These are phyloP conservation scores for Ormia ochracea DNA, from an alignment of 2,888 invertebrate genomes.

Conservation along the genomic window DNA sequence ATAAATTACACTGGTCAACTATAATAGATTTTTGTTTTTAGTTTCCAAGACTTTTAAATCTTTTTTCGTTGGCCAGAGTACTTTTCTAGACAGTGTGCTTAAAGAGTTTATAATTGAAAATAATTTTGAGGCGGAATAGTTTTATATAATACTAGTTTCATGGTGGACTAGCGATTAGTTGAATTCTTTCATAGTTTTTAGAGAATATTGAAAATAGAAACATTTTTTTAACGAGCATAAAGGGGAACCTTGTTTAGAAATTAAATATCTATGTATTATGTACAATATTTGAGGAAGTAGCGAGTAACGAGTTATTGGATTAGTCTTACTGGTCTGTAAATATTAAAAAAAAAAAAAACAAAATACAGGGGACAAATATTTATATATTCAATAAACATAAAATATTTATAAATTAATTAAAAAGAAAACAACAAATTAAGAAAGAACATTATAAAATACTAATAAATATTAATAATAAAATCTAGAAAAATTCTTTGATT, in stretches of 20 bases:
- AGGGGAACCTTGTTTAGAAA: not conserved
- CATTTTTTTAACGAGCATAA: not conserved
- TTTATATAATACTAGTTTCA: constrained; percentile 19
- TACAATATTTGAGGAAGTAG: constrained; percentile 24
- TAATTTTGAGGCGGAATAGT: constrained; percentile 13
- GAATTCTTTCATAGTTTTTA: not conserved
- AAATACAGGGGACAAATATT: not conserved
- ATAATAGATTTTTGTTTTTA: not conserved
- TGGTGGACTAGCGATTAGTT: constrained; percentile 24
- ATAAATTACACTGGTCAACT: constrained; percentile 9
- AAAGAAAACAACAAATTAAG: constrained; percentile 7
- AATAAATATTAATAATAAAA: not conserved
- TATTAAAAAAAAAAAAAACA: not conserved
- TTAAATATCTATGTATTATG: not conserved
- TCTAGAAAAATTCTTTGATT: constrained; percentile 14
- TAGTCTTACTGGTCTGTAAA: constrained; percentile 1
- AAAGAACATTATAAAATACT: constrained; percentile 5
- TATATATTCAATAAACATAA: constrained; percentile 17
- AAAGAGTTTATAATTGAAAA: not conserved
- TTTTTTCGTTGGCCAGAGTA: not conserved
- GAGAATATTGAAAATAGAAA: not conserved
- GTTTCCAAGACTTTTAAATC: not conserved
- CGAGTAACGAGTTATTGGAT: constrained; percentile 16
- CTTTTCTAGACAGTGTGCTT: not conserved
- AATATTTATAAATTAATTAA: too few species aligned